A percentile compares a stretch with the other conserved stretches of the same genome.
Conservation (phyloP, 2,113 vertebrate species). For the Apistogramma diplotaenia region DNA sequence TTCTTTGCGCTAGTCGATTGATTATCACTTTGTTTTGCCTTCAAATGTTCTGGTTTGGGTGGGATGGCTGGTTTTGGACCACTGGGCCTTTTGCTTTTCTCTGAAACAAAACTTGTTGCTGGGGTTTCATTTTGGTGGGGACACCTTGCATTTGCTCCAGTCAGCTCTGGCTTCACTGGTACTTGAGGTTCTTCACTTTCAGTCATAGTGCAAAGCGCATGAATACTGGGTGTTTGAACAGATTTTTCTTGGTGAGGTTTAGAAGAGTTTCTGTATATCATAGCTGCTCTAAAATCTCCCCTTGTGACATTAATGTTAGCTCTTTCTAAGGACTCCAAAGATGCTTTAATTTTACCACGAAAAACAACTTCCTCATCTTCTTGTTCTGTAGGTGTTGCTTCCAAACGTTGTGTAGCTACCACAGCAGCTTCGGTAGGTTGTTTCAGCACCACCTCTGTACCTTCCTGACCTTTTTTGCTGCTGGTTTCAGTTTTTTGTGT, state of each 20-base stretch:
- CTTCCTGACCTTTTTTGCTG: background rate
- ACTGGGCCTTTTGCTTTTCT: slow-evolving; percentile 52
- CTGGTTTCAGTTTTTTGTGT: slow-evolving; percentile 53
- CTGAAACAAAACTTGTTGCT: background rate
- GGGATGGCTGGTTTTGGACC: slow-evolving; percentile 70
- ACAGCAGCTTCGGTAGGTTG: slow-evolving; percentile 67
- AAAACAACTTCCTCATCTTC: slow-evolving; percentile 80
- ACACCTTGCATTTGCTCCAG: background rate
- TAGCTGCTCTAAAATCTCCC: slow-evolving; percentile 85
- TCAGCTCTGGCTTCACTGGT: slow-evolving; percentile 54
- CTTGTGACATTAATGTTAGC: slow-evolving; percentile 85
- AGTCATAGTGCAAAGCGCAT: slow-evolving; percentile 55
- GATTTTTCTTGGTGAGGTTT: slow-evolving; percentile 68
- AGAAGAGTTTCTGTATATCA: slow-evolving; percentile 85
- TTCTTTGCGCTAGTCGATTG: slow-evolving; percentile 72
- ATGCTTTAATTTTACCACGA: slow-evolving; percentile 80
- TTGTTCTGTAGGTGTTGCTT: slow-evolving; percentile 65
- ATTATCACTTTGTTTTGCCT: slow-evolving; percentile 55
- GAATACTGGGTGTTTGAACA: slow-evolving; percentile 40
- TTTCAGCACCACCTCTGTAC: slow-evolving; percentile 56
- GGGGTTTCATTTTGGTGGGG: slow-evolving; percentile 2
- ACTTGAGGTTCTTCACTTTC: slow-evolving; percentile 77
- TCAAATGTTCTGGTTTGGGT: slow-evolving; percentile 75
- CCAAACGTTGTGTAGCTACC: slow-evolving; percentile 65
- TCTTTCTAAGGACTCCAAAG: slow-evolving; percentile 83